These are phyloP conservation scores for Urophycis tenuis DNA, from an alignment of 2,797 vertebrate genomes.

Conservation along the genomic window DNA sequence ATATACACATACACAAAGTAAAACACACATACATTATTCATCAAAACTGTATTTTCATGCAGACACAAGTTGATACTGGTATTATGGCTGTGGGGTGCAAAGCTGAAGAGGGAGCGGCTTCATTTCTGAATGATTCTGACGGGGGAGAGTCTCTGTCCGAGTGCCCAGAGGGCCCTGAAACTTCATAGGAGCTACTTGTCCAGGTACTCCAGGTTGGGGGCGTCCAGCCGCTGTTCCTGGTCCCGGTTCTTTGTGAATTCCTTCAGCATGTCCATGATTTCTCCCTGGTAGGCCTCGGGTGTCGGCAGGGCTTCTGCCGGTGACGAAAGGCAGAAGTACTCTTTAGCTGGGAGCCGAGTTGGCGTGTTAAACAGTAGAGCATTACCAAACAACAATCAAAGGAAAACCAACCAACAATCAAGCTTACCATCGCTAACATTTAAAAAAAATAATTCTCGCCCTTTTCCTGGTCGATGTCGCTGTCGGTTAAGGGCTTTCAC, in stretches of 20 bases:
- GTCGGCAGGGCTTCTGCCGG: conserved; percentile 77
- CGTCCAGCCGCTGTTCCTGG: conserved; percentile 85
- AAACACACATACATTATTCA: background rate
- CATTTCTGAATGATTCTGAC: background rate
- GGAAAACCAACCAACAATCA: background rate
- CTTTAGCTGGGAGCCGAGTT: background rate
- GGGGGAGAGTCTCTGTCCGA: background rate
- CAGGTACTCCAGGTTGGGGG: conserved; percentile 88
- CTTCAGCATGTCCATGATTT: conserved; percentile 85
- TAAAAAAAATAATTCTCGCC: background rate
- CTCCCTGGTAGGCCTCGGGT: conserved; percentile 80
- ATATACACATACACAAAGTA: background rate
- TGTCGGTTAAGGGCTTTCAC: too few relatives aligned
- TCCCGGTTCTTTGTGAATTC: conserved; percentile 89
- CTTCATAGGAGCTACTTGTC: conserved; percentile 58
- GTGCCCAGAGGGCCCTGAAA: background rate
- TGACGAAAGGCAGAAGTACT: background rate
- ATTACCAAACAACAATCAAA: background rate
- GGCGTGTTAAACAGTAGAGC: background rate
- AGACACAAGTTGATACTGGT: background rate
- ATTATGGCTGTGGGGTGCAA: background rate
- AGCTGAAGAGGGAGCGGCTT: background rate
- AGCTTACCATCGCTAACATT: background rate
- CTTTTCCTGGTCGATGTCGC: background rate
- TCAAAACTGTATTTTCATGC: background rate